Evolutionary conservation across 2,888 invertebrate species (phyloP), one percentile per base, ranked within the genome.

Genomic region (Myathropa florea): DNA sequence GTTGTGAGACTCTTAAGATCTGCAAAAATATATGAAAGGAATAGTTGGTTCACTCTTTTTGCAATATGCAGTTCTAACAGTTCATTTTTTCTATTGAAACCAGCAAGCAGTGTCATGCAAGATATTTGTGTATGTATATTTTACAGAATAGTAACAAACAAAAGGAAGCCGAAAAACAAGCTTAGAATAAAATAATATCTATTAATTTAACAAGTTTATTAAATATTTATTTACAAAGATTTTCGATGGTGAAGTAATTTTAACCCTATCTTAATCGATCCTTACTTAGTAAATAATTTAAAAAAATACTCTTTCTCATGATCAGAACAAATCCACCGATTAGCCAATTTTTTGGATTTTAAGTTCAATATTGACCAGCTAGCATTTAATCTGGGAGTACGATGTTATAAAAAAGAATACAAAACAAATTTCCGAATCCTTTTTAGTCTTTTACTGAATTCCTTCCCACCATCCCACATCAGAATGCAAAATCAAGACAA

Each of bases 1-100:
- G 90, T 89, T 65, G 89, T 90, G 89, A 92, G 92, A 88, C 92
- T 92, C 88, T 92, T 92, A 88, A 92, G 90, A 91, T 92, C 92
- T 92, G 91, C 14, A 87, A 88, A 63, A 87, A 83, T 81, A 88
- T 68, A 77, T 61, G 70, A 83, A 70, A 77, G 82, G 61, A 70
- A 85, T 36, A 78, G 9, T 68, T 60, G 30, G 77, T 71, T 71
- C 67, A 64, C 76, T 79, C 67, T 65, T 65, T 72, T 59, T 12
- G 28, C 14, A 28, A 60, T 24, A 61, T 55, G 23, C 18, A 6
- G n/a, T 57, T 53, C 68, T n/a, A 57, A 63, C 46, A 33, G 18
- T 73, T 73, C 26, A 36, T 63, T 39, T 53, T 57, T 26, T 64
- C 39, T 64, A 68, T 72, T 39, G 10, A 33, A 46, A 70, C 39